Evolutionary conservation across 2,113 vertebrate genomes (phyloP), one percentile per base, ranked within the genome.

Genomic region (Gambusia holbrooki): DNA sequence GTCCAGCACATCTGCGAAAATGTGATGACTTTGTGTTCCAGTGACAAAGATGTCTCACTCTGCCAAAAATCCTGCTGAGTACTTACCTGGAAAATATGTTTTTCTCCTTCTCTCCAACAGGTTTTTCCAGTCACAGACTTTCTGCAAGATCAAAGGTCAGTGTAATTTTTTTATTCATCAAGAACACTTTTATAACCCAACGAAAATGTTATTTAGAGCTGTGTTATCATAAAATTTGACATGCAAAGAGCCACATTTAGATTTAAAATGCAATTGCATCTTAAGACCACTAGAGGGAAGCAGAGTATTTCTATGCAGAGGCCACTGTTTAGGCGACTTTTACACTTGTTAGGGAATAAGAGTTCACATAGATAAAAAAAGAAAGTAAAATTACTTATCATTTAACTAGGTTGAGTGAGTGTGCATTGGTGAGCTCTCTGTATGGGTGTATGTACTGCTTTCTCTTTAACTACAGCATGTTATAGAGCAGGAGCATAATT

Each of bases 91-190:
- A 83, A 66, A 66, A 22, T 72, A 0, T 74, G 5, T 51, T 58
- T 74, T 1, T 87, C 65, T 70, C 32, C 77, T 30, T 85, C 15
- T 74, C 40, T 76, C 68, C 67, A 0, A 25, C 77, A 91, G 89
- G 73, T 77, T 78, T 82, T 73, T 76, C 71, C 68, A 2, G 45
- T 78, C 68, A 28, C 70, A 62, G 71, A 67, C 69, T 3, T 71
- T 68, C 64, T 62, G 25, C 76, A 67, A 42, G 76, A 69, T 70
- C 60, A 86, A 81, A 87, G 85, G 89, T 92, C 73, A 88, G 85
- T 69, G 29, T 54, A 62, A 71, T 37, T 19, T 9, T 62, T 4
- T 12, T 2, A 11, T 42, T 69, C 28, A 1, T 29, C 14, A 27
- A 14, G 5, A 22, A 58, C 5, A 29, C 12, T 51, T 14, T 4